Conservation (phyloP, 2,797 vertebrate genomes). For the Petrocephalus sullivani region DNA sequence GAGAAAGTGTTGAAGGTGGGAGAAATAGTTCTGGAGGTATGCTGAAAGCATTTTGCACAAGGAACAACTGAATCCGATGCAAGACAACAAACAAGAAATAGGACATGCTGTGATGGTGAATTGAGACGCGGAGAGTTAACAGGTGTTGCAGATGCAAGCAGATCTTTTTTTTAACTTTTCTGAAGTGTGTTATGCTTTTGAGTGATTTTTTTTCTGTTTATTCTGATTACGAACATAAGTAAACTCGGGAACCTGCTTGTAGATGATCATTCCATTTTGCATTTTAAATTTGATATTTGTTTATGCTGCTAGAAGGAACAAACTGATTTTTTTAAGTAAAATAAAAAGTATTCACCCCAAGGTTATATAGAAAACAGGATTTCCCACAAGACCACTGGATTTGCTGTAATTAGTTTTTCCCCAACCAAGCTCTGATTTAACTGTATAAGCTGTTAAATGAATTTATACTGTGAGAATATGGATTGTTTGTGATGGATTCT, state of each 20-base stretch:
- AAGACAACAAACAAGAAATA: not conserved
- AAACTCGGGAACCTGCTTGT: constrained; percentile 30
- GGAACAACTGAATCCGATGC: not conserved
- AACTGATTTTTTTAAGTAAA: not conserved
- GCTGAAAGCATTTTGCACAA: not conserved
- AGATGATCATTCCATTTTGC: not conserved
- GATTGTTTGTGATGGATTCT: not conserved
- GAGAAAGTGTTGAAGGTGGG: constrained; percentile 34
- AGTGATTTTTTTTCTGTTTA: constrained; percentile 26
- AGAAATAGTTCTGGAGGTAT: not conserved
- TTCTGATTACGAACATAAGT: constrained; percentile 32
- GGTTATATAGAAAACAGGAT: not conserved
- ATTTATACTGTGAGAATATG: not conserved
- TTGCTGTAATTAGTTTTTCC: not conserved
- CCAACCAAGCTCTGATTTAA: not conserved
- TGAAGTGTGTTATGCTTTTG: constrained; percentile 21
- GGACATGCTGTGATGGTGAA: not conserved
- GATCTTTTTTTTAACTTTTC: constrained; percentile 28
- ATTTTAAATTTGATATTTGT: not conserved
- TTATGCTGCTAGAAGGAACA: not conserved
- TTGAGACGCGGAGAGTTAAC: constrained; percentile 25
- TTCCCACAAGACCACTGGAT: not conserved
- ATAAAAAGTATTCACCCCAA: not conserved
- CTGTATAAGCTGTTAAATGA: not conserved
- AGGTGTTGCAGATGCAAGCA: constrained; percentile 29